A percentile compares a stretch with the other conserved stretches of the same genome.
Conservation (phyloP, 2,113 vertebrate species). For the Toxotes jaculatrix region DNA sequence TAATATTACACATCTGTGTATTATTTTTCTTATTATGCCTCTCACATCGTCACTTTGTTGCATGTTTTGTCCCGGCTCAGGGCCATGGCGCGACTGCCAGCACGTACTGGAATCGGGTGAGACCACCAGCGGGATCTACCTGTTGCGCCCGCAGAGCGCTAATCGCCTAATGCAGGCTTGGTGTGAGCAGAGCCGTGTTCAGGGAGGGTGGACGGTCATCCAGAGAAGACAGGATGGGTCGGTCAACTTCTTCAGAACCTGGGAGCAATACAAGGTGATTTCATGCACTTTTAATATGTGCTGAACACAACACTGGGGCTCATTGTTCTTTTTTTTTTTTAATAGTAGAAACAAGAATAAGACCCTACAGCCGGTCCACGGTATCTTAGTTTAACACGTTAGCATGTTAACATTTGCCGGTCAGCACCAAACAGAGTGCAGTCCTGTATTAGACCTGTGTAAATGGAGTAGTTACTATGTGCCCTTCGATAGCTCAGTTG, state of each 20-base stretch:
- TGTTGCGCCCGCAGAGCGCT: slow-evolving; percentile 83
- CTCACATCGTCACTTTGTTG: neutral
- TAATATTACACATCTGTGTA: neutral
- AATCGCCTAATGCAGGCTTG: slow-evolving; percentile 87
- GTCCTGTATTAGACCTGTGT: no score
- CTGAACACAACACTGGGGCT: neutral
- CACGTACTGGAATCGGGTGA: slow-evolving; percentile 85
- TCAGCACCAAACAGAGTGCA: no score
- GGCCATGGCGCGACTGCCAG: slow-evolving; percentile 90
- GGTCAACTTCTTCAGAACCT: slow-evolving; percentile 91
- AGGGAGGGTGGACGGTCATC: slow-evolving; percentile 92
- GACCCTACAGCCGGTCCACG: no score
- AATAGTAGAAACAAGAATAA: neutral
- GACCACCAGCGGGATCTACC: slow-evolving; percentile 86
- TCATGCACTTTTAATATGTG: neutral
- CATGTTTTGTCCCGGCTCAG: slow-evolving; percentile 68
- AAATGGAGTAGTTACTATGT: no score
- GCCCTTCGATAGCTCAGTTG: slow-evolving; percentile 93
- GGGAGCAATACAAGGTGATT: slow-evolving; percentile 92
- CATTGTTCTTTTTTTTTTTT: neutral
- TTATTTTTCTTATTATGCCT: neutral
- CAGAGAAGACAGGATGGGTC: slow-evolving; percentile 92
- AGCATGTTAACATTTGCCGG: no score
- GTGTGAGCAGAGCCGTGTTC: slow-evolving; percentile 88
- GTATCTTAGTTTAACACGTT: no score